Base-by-base conservation (phyloP, 2,113 vertebrate species). In the Leptosomus discolor region DNA sequence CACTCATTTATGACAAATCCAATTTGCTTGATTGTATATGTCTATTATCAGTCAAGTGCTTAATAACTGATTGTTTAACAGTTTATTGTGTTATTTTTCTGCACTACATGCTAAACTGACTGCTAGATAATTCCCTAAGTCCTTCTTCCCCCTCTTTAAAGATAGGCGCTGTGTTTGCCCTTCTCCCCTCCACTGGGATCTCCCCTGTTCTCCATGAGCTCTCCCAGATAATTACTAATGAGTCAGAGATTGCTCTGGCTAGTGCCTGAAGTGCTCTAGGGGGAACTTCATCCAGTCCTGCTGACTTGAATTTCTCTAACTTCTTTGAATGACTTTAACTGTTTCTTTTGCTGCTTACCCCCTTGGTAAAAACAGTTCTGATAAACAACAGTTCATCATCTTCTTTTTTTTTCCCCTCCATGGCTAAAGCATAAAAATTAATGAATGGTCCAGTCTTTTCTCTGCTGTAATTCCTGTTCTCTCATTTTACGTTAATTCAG, bases 181-280 rank as follows among this genome's bases (percentile, higher is more conserved):
- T 92, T 83, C 92, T 92, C n/a, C 27, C 36, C 8, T 90, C 78
- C 82, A 63, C 80, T 48, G 87, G 93, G 95, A 85, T 91, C 69
- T 60, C 37, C 63, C 67, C n/a, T 0, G 26, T 83, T 92, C 85
- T 93, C 63, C 73, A 20, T 43, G 74, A 95, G 82, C 45, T 93
- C 85, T 90, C 70, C 37, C 2, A 0, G 69, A 79, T 95, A 90
- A 96, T 96, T 92, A 64, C 76, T 81, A 68, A 77, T 53, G 92
- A 88, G 85, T 92, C 92, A 92, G 90, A 84, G 80, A 94, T 85
- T 85, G 81, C 85, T 96, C 75, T 76, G 85, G 75, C 70, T 82
- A 57, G 74, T 88, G 88, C 85, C 93, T 90, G 60, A 70, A 95
- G 87, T 81, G 61, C 85, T 94, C 87, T 80, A 26, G 85, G 32